Percentiles rank a stretch among this genome's conserved stretches.
These are phyloP conservation scores for Nephrotoma guestfalica DNA, from an alignment of 2,888 invertebrate genomes.

Conservation along the genomic window DNA sequence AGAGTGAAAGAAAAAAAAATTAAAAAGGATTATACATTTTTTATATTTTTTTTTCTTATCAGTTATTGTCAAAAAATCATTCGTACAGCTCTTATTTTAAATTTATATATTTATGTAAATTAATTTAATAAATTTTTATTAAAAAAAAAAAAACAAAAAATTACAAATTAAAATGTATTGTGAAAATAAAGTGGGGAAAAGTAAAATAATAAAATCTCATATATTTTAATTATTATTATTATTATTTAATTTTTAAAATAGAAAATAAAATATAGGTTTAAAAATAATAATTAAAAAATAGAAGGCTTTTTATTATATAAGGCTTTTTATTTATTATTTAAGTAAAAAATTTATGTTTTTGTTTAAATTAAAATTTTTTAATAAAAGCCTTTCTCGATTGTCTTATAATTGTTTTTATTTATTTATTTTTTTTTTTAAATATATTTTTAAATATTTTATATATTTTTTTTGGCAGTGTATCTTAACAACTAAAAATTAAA, in stretches of 20 bases:
- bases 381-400: background rate
- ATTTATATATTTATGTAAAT: background rate
- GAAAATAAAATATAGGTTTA: background rate
- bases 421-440: background rate
- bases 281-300: background rate
- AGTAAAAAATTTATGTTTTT: background rate
- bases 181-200: background rate
- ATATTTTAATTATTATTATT: background rate
- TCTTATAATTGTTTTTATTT: background rate
- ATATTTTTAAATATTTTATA: background rate
- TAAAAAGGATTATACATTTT: background rate
- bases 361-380: background rate
- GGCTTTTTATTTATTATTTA: background rate
- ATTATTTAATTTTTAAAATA: no score
- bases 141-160: background rate
- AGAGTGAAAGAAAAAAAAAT: background rate
- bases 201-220: background rate
- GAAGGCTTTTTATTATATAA: background rate
- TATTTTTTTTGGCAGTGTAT: background rate
- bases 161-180: background rate
- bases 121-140: no score
- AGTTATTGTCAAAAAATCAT: constrained; percentile 18
- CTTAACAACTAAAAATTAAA: background rate
- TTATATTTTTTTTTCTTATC: constrained; percentile 10
- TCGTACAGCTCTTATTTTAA: constrained; percentile 14